Evolutionary conservation across 1,140 invertebrate genomes (phyloP), one percentile per base, ranked within the genome.

Genomic region (Portunus trituberculatus): DNA sequence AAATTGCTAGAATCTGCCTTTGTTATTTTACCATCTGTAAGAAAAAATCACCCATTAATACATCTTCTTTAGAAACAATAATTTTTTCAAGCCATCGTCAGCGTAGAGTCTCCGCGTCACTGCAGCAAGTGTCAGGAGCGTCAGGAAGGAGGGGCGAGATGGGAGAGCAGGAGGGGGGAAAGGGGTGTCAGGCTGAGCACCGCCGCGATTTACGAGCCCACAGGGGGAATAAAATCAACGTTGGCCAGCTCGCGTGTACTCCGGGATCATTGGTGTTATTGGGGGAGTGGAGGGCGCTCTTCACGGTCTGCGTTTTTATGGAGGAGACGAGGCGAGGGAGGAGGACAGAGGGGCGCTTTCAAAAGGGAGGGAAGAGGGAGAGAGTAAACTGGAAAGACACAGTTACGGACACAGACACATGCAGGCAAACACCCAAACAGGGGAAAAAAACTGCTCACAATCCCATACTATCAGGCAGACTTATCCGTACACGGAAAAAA

Each of bases 241-340:
- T 32, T 32, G 90, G 90, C 32, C 52, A 91, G 90, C 76, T 76
- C 29, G 39, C 90, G 39, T 91, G 90, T 91, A 76, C 52, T 25
- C 32, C 3, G 76, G 90, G 90, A 91, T 91, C 76, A 91, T 20
- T 76, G 28, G 31, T 52, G 31, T 91, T 52, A 91, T 91, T 91
- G 84, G 39, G 84, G 84, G 39, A 46, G 84, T 39, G 84, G 84
- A 87, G 84, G 31, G 31, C 84, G 84, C 67, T 76, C 67, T 76
- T 76, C 67, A 76, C 67, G 67, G 67, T 76, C 67, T 76, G 67
- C 25, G n/a, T 91, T 76, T 92, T 82, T 92, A 92, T 39, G 25
- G 67, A 32, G 52, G 20, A 45, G 28, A 12, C 32, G 59, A 92
- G 59, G 29, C 25, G 39, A 39, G 39, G 76, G 67, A 48, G 59